A percentile compares a stretch with the other conserved stretches of the same genome.
These are phyloP conservation scores for Euschistus heros DNA, from an alignment of 1,140 invertebrate species.

Conservation along the genomic window DNA sequence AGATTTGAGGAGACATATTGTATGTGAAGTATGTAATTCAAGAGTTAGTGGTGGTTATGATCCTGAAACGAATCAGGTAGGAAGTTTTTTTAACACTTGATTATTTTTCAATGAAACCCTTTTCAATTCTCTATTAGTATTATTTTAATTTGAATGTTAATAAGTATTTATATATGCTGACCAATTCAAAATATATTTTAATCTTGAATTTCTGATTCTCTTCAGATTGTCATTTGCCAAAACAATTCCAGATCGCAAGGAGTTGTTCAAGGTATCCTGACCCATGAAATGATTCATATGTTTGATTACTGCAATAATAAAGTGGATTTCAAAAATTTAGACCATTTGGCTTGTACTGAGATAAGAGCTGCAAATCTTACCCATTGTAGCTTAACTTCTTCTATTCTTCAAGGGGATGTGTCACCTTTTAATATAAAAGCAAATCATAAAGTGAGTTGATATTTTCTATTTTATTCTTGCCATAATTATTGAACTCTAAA, in stretches of 20 bases:
- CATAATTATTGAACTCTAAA: background rate
- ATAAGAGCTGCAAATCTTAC: constrained; percentile 82
- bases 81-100: constrained; percentile 4
- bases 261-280: constrained; percentile 63
- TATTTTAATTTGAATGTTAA: background rate
- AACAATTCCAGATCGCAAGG: constrained; percentile 57
- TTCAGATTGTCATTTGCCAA: constrained; percentile 81
- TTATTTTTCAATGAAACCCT: background rate
- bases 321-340: constrained; percentile 77
- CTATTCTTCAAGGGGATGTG: constrained; percentile 63
- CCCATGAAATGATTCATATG: constrained; percentile 94
- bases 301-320: constrained; percentile 88
- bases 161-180: background rate
- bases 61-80: constrained; percentile 71
- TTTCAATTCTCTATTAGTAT: no score
- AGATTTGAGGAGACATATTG: constrained; percentile 75
- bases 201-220: constrained; percentile 28
- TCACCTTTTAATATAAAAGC: constrained; percentile 60
- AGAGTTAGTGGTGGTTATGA: constrained; percentile 86
- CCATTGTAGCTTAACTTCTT: constrained; percentile 79
- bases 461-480: constrained; percentile 12
- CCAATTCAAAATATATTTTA: constrained; percentile 4
- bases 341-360: constrained; percentile 92
- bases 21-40: constrained; percentile 79
- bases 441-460: constrained; percentile 49